Conservation (phyloP, 2,113 vertebrate species). For the Garra rufa region DNA sequence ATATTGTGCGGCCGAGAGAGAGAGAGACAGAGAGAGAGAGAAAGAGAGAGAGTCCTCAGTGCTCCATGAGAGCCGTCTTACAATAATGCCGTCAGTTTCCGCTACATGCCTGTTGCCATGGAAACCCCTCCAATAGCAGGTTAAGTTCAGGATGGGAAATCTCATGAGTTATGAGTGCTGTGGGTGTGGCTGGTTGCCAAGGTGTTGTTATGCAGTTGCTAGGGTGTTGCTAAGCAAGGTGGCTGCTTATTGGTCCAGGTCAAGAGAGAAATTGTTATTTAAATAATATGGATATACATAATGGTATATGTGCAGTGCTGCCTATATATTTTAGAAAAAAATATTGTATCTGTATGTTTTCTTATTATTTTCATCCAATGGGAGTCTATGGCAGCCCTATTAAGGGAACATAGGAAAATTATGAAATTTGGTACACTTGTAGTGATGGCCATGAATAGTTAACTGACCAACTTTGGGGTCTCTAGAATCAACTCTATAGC, state of each 20-base stretch:
- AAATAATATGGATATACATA: neutral
- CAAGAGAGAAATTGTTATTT: neutral
- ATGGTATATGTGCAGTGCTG: neutral
- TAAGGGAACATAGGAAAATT: too few species aligned
- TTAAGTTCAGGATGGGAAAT: constrained; percentile 52
- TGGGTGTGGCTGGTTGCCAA: neutral
- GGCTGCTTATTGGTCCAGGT: neutral
- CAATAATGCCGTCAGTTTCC: constrained; percentile 63
- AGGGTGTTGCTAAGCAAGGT: neutral
- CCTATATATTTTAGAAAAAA: neutral
- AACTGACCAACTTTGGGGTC: too few species aligned
- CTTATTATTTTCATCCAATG: too few species aligned
- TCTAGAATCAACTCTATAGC: too few species aligned
- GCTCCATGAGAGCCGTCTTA: constrained; percentile 51
- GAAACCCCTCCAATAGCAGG: constrained; percentile 67
- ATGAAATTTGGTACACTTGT: too few species aligned
- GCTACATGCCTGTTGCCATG: constrained; percentile 71
- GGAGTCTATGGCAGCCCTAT: too few species aligned
- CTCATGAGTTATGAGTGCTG: constrained; percentile 40
- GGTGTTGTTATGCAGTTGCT: neutral
- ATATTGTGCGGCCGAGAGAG: neutral
- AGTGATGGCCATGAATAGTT: too few species aligned
- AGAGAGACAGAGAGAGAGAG: neutral
- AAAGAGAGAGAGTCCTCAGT: constrained; percentile 57
- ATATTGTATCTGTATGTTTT: too few species aligned